Percentiles rank a stretch among this genome's conserved stretches.
phyloP scores from a whole-genome alignment of 2,797 vertebrate species.

The Acanthopagrus latus region DNA sequence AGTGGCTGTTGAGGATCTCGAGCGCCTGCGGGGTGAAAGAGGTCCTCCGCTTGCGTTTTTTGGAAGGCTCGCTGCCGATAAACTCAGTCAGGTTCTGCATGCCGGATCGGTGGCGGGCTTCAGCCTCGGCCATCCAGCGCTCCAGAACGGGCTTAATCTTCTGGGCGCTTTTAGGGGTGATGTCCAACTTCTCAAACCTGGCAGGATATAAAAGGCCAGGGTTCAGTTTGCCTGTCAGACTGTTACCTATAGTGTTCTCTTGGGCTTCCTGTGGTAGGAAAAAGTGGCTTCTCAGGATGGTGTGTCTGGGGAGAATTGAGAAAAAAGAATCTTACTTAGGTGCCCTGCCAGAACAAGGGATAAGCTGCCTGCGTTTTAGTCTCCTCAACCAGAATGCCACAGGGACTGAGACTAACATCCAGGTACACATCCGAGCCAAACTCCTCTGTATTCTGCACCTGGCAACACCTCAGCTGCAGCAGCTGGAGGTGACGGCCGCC shows the following conservation, averaged over 20 bases:
- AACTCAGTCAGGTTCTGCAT: slow-evolving; percentile 99
- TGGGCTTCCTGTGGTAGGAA: slow-evolving; percentile 99
- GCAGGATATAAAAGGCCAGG: slow-evolving; percentile 99
- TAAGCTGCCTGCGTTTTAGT: slow-evolving; percentile 91
- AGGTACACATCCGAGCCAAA: slow-evolving; percentile 64
- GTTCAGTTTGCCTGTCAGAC: slow-evolving; percentile 99
- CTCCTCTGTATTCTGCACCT: slow-evolving; percentile 54
- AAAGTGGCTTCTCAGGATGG: slow-evolving; percentile 99
- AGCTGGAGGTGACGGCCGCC: slow-evolving; percentile 53
- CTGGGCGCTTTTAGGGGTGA: slow-evolving; percentile 99
- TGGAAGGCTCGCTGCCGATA: slow-evolving; percentile 99
- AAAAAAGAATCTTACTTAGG: slow-evolving; percentile 99
- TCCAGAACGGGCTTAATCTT: slow-evolving; percentile 99
- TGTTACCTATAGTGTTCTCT: slow-evolving; percentile 99
- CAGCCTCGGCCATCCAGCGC: slow-evolving; percentile 99
- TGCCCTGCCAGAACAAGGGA: slow-evolving; percentile 96
- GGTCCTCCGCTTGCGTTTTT: slow-evolving; percentile 99
- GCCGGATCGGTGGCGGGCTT: slow-evolving; percentile 99
- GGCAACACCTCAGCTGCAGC: slow-evolving; percentile 69
- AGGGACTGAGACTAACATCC: slow-evolving; percentile 81
- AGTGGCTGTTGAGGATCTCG: slow-evolving; percentile 99
- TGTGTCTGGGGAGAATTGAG: slow-evolving; percentile 99
- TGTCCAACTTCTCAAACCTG: slow-evolving; percentile 99
- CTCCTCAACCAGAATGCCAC: slow-evolving; percentile 84
- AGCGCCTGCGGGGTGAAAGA: slow-evolving; percentile 99